Conservation (phyloP, 2,888 invertebrate genomes). For the Trilocha varians region DNA sequence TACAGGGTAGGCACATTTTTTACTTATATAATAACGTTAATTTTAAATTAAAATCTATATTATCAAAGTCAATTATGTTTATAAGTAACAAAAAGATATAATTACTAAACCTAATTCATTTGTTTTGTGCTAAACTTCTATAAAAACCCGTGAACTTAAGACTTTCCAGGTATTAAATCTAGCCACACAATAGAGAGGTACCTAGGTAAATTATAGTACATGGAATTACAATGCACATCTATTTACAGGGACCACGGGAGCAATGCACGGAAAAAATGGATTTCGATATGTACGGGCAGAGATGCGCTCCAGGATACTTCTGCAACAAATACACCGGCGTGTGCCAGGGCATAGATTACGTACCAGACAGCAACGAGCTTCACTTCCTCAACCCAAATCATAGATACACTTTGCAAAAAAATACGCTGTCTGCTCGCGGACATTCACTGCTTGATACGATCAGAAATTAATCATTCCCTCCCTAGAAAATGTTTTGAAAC, state of each 20-base stretch:
- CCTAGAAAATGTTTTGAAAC: background rate
- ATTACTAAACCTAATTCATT: no score
- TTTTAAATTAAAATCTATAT: background rate
- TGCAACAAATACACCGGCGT: constrained; percentile 41
- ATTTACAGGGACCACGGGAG: constrained; percentile 43
- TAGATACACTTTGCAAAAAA: constrained; percentile 26
- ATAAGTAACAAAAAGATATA: background rate
- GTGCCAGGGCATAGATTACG: constrained; percentile 41
- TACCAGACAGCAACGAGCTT: constrained; percentile 30
- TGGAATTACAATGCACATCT: background rate
- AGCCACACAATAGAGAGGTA: background rate
- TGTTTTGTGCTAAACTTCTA: no score
- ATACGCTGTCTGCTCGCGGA: constrained; percentile 10
- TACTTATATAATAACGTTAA: background rate
- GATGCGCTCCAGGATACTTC: constrained; percentile 48
- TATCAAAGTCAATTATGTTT: no score
- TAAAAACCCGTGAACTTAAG: no score
- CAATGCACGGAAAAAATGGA: constrained; percentile 53
- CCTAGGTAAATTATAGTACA: background rate
- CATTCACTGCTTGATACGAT: constrained; percentile 14
- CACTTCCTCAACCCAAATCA: constrained; percentile 30
- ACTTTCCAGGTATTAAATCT: no score
- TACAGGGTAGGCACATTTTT: constrained; percentile 35
- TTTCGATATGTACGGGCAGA: constrained; percentile 42
- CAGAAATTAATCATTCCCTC: constrained; percentile 4